A percentile compares a stretch with the other conserved stretches of the same genome.
These are phyloP conservation scores for Acronicta psi DNA, from an alignment of 2,888 invertebrate genomes.

Conservation along the genomic window DNA sequence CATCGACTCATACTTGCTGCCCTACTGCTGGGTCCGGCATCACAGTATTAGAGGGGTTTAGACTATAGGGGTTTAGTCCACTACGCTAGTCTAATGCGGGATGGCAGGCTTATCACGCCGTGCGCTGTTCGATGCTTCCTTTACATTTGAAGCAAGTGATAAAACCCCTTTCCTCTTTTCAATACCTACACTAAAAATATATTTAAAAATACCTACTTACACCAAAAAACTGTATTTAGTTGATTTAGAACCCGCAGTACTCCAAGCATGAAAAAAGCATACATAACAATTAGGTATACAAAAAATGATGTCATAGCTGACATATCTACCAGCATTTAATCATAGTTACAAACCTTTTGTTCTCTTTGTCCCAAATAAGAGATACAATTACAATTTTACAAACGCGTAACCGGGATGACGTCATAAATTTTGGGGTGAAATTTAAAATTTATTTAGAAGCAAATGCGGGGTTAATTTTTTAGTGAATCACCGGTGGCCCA, in stretches of 20 bases:
- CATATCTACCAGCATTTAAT: constrained; percentile 58
- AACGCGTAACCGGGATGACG: constrained; percentile 64
- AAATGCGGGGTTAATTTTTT: constrained; percentile 80
- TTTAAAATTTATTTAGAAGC: constrained; percentile 82
- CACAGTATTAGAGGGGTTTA: too few relatives aligned
- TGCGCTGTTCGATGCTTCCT: too few relatives aligned
- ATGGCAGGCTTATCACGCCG: too few relatives aligned
- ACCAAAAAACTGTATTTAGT: too few relatives aligned
- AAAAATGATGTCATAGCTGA: constrained; percentile 42
- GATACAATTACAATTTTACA: constrained; percentile 74
- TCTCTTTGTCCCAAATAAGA: constrained; percentile 75
- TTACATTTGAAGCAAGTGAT: too few relatives aligned
- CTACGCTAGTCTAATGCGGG: too few relatives aligned
- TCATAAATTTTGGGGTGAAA: constrained; percentile 78
- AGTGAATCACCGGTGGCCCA: constrained; percentile 76
- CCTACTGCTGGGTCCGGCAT: too few relatives aligned
- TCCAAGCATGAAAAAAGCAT: constrained; percentile 12
- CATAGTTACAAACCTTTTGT: constrained; percentile 70
- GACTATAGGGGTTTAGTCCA: too few relatives aligned
- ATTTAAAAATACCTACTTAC: too few relatives aligned
- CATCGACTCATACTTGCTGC: too few relatives aligned
- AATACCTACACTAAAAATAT: too few relatives aligned
- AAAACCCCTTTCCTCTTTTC: too few relatives aligned
- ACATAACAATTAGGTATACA: constrained; percentile 36
- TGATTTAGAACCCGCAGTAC: not conserved